Base-by-base conservation (phyloP, 2,888 invertebrate genomes). In the Cantharis lateralis region DNA sequence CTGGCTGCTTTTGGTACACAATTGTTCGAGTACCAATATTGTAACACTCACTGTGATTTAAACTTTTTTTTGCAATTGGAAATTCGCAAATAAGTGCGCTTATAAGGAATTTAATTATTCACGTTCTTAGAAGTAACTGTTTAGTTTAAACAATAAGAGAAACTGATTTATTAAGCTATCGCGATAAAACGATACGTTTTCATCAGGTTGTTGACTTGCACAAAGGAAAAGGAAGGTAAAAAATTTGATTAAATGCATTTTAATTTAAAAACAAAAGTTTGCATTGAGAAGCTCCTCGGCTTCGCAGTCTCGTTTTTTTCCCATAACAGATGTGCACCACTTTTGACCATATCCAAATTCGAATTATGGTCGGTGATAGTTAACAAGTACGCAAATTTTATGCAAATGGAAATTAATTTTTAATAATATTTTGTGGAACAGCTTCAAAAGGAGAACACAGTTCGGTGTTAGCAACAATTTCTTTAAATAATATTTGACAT, bases 41-140 rank as follows among this genome's bases (percentile, higher is more conserved):
- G 48, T 48, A n/a, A n/a, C 48, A n/a, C 48, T 48, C 48, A 1
- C 7, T 48, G n/a, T 48, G 48, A 48, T 48, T 48, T 48, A 7
- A 5, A 9, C 1, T 48, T 48, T n/a, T 48, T 48, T 48, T 48
- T 48, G 1, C 48, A 16, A 63, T 63, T 18, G 18, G 2, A 16
- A 63, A 63, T 63, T 16, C 5, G 64, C 10, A 13, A 66, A 66
- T 66, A 66, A 66, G 64, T 24, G 15, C 15, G 20, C 64, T 20
- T 66, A 66, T 24, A 66, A 3, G 64, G 64, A 66, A 24, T 66
- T 24, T 66, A 66, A 66, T 66, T 66, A 66, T 66, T 66, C 18
- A 20, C 64, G 11, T 66, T 66, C 64, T 66, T n/a, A 66, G 64
- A 66, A 66, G 20, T 66, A 66, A 66, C 64, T 66, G 64, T 66